These are phyloP conservation scores for Eunapius fragilis DNA, from an alignment of 37 sponge, comb jelly and placozoan species.

Conservation along the genomic window DNA sequence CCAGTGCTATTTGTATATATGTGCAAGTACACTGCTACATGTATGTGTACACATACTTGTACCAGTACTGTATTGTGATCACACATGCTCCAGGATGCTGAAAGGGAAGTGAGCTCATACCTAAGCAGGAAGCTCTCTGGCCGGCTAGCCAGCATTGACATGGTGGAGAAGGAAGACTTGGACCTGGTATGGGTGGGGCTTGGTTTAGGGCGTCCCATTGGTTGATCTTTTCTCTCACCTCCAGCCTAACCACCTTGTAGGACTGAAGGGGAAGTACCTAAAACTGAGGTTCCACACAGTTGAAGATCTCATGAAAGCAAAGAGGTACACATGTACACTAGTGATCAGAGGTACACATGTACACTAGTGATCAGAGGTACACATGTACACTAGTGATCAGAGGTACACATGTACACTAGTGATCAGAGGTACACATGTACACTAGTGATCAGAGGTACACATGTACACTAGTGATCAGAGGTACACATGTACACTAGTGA, in stretches of 20 bases:
- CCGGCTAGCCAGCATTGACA: constrained; percentile 82
- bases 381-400: no score
- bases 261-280: constrained; percentile 81
- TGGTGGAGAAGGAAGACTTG: constrained; percentile 97
- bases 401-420: no score
- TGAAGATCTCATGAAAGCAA: constrained; percentile 94
- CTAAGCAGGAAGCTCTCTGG: constrained; percentile 81
- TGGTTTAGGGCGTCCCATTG: no score
- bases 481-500: no score
- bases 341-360: no score
- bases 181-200: constrained; percentile 63
- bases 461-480: no score
- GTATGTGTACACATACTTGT: background rate
- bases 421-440: no score
- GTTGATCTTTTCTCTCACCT: background rate
- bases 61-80: no score
- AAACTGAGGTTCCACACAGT: constrained; percentile 88
- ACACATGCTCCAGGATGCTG: constrained; percentile 87
- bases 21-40: no score
- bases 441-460: no score
- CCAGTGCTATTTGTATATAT: no score
- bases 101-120: constrained; percentile 88
- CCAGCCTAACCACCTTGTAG: constrained; percentile 93
- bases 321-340: constrained; percentile 49
- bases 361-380: no score